These are phyloP conservation scores for Idaea straminata DNA, from an alignment of 2,888 invertebrate genomes.

Conservation along the genomic window DNA sequence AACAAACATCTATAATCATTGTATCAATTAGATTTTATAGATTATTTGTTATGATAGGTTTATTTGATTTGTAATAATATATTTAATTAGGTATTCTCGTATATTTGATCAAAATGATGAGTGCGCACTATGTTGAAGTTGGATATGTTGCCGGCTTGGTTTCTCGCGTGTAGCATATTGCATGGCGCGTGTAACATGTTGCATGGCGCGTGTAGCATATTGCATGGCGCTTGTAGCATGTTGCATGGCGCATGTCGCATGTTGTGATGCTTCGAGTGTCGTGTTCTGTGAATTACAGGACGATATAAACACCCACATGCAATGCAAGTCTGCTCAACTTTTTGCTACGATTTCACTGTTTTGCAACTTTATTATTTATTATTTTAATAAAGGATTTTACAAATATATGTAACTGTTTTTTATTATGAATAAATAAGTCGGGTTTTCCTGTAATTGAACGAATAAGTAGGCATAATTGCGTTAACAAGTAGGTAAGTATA, in stretches of 20 bases:
- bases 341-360: slow-evolving; percentile 65
- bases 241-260: neutral
- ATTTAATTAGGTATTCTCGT: neutral
- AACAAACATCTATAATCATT: neutral
- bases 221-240: neutral
- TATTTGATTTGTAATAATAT: neutral
- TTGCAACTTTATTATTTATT: slow-evolving; percentile 78
- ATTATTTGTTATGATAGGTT: neutral
- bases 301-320: slow-evolving; percentile 27
- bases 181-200: neutral
- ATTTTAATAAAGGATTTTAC: slow-evolving; percentile 77
- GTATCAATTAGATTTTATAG: neutral
- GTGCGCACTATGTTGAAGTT: neutral
- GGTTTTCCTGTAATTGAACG: too few relatives aligned
- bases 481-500: too few relatives aligned
- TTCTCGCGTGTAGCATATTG: neutral
- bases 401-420: slow-evolving; percentile 34
- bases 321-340: slow-evolving; percentile 55
- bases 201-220: neutral
- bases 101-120: neutral
- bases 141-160: neutral
- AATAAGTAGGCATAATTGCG: too few relatives aligned
- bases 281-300: slow-evolving; percentile 9
- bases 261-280: neutral
- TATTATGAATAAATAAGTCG: neutral